phyloP scores from a whole-genome alignment of 2,888 invertebrate species.

The Ophioninae sp. region DNA sequence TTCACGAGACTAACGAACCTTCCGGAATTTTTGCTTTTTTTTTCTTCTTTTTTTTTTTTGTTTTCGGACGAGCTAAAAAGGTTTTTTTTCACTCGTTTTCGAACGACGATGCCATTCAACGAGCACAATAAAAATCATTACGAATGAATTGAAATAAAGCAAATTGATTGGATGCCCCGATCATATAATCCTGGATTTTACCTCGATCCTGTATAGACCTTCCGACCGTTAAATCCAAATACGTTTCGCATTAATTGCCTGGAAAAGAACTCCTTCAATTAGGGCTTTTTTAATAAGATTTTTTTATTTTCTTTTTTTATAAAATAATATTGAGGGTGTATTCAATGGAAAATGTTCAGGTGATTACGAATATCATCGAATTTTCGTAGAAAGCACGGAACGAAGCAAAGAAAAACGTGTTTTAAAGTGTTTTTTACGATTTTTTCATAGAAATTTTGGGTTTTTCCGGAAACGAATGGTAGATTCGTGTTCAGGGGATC shows the following conservation, averaged over 20 bases:
- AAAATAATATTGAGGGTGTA: too few relatives aligned
- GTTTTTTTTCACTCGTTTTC: slow-evolving; percentile 8
- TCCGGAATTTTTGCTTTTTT: background rate
- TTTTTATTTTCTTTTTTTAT: too few relatives aligned
- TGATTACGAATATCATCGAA: too few relatives aligned
- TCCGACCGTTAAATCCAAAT: background rate
- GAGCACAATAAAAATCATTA: slow-evolving; percentile 6
- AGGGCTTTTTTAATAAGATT: too few relatives aligned
- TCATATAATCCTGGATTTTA: background rate
- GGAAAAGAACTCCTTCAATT: too few relatives aligned
- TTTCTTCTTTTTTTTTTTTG: slow-evolving; percentile 10
- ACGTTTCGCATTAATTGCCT: slow-evolving; percentile 12
- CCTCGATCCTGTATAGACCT: background rate
- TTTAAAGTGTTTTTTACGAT: too few relatives aligned
- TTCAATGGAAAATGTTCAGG: too few relatives aligned
- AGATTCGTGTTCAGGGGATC: too few relatives aligned
- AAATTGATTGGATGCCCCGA: slow-evolving; percentile 8
- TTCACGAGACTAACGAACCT: slow-evolving; percentile 54
- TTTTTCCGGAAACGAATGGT: too few relatives aligned
- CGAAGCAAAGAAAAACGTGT: too few relatives aligned
- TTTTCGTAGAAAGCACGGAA: too few relatives aligned
- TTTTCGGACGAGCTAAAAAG: slow-evolving; percentile 12
- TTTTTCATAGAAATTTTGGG: too few relatives aligned
- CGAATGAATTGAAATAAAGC: slow-evolving; percentile 4
- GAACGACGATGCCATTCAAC: background rate